Conservation (phyloP, 2,888 invertebrate species). For the Patella pellucida region DNA sequence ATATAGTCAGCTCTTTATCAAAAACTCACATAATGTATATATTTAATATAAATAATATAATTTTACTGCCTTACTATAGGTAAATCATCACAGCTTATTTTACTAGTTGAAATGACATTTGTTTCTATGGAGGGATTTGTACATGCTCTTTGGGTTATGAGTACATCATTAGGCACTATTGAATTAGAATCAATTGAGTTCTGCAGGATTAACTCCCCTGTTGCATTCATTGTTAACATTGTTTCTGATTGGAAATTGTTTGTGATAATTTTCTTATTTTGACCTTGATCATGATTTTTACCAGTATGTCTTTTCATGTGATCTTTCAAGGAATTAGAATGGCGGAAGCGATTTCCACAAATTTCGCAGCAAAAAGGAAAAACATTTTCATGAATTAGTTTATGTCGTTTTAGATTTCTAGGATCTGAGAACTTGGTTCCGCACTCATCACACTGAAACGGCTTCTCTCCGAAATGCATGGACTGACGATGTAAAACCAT, state of each 20-base stretch:
- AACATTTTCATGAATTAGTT: conserved; percentile 50
- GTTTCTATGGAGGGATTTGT: too few species aligned
- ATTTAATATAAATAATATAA: too few species aligned
- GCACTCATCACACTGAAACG: conserved; percentile 48
- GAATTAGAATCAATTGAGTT: too few species aligned
- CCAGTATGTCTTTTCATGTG: conserved; percentile 40
- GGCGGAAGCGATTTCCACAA: conserved; percentile 56
- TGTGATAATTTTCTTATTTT: too few species aligned
- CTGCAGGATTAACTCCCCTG: not conserved
- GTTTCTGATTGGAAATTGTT: too few species aligned
- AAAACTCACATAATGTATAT: too few species aligned
- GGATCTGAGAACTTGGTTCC: conserved; percentile 53
- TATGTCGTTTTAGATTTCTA: conserved; percentile 54
- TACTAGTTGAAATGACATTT: too few species aligned
- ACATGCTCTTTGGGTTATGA: too few species aligned
- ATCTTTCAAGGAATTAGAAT: conserved; percentile 55
- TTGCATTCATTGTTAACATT: not conserved
- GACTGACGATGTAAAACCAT: conserved; percentile 39
- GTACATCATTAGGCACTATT: too few species aligned
- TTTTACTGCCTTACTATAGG: too few species aligned
- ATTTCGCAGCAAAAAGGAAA: conserved; percentile 51
- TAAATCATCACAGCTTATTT: too few species aligned
- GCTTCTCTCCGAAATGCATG: conserved; percentile 38
- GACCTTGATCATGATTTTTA: not conserved
- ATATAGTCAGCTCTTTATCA: too few species aligned